phyloP scores from a whole-genome alignment of 2,113 vertebrate species.

The Urocynchramus pylzowi region DNA sequence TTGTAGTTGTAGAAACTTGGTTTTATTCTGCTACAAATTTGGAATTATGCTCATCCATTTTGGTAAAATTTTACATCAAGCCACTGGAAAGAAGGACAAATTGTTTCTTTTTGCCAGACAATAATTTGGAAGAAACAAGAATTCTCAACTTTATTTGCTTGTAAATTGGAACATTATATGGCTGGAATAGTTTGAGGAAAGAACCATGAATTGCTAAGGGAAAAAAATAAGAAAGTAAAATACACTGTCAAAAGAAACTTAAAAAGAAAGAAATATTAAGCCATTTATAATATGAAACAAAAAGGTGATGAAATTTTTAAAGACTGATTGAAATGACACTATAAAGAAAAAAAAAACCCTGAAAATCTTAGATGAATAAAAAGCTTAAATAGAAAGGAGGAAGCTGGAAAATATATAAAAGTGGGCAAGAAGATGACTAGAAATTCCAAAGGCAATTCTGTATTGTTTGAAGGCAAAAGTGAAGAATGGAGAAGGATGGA shows the following conservation, averaged over 20 bases:
- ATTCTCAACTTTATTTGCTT: background rate
- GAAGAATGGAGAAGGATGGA: background rate
- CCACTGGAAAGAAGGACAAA: background rate
- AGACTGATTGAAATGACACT: background rate
- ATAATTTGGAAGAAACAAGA: background rate
- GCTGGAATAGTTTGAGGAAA: background rate
- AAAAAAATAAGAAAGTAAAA: background rate
- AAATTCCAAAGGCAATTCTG: background rate
- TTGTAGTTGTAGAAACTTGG: rapidly evolving
- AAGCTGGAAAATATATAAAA: background rate
- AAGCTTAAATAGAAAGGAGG: background rate
- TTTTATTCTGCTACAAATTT: background rate
- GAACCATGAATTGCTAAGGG: background rate
- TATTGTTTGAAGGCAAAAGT: background rate
- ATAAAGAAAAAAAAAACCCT: background rate
- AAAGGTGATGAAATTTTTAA: background rate
- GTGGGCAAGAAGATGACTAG: background rate
- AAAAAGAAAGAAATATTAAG: background rate
- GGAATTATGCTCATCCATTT: background rate
- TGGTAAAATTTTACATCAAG: background rate
- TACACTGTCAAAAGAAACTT: background rate
- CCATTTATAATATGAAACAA: background rate
- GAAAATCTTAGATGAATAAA: background rate
- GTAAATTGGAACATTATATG: background rate
- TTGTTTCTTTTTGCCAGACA: background rate